Conservation (phyloP, 2,888 invertebrate species). For the Buathra laborator region DNA sequence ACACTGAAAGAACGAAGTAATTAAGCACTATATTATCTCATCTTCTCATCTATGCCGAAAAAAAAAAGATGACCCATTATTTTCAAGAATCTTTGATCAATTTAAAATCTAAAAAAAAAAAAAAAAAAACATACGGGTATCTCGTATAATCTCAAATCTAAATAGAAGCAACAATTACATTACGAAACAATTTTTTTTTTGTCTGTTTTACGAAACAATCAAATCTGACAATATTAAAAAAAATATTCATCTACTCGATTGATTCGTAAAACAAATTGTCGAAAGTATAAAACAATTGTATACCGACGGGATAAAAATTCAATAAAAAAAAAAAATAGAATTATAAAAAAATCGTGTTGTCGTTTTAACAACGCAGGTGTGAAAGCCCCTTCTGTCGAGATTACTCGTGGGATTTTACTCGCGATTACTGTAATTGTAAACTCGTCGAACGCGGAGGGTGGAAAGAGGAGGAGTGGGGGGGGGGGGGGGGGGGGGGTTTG, state of each 20-base stretch:
- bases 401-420: constrained; percentile 62
- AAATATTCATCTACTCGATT: neutral
- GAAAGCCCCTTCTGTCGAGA: constrained; percentile 45
- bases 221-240: neutral
- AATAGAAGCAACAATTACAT: neutral
- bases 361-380: constrained; percentile 55
- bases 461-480: neutral
- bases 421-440: constrained; percentile 63
- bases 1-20: neutral
- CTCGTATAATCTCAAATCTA: neutral
- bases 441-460: constrained; percentile 47
- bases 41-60: neutral
- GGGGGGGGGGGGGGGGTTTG: neutral
- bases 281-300: neutral
- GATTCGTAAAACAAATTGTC: neutral
- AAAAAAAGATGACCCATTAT: neutral
- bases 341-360: constrained; percentile 35
- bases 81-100: neutral
- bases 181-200: neutral
- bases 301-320: neutral
- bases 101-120: neutral
- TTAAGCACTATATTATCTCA: neutral
- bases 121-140: neutral
- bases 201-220: neutral
- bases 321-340: neutral